These are phyloP conservation scores for Acanthoscelides obtectus DNA, from an alignment of 2,888 invertebrate genomes.

Conservation along the genomic window DNA sequence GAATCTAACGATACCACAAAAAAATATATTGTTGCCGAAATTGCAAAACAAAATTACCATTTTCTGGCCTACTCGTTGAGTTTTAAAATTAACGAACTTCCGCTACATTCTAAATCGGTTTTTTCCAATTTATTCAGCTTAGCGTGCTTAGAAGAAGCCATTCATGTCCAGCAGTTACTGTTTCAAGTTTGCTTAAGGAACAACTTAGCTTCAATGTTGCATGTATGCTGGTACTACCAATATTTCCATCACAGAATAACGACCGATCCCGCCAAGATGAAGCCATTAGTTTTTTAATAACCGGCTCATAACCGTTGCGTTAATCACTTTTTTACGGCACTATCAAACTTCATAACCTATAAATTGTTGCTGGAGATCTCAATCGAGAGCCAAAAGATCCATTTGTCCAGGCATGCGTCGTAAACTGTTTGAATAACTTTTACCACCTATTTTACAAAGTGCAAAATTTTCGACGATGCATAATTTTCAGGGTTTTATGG, in stretches of 20 bases:
- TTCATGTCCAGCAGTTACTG: no score
- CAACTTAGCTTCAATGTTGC: background rate
- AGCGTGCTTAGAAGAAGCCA: no score
- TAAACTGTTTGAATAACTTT: conserved; percentile 13
- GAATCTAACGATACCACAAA: no score
- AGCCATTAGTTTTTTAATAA: background rate
- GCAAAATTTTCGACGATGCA: conserved; percentile 25
- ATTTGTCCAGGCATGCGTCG: background rate
- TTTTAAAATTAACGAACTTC: no score
- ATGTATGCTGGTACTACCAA: background rate
- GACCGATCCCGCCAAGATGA: background rate
- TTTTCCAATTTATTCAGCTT: no score
- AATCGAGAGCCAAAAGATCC: background rate
- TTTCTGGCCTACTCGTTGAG: no score
- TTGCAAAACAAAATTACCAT: no score
- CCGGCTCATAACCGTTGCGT: background rate
- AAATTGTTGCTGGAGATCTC: background rate
- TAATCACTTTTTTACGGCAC: background rate
- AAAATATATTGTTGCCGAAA: no score
- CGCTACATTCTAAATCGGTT: no score
- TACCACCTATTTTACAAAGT: conserved; percentile 29
- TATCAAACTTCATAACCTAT: background rate
- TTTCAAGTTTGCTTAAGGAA: background rate
- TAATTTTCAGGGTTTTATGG: conserved; percentile 7
- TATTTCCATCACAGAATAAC: background rate